These are phyloP conservation scores for Tringa solitaria DNA, from an alignment of 2,113 vertebrate genomes.

Conservation along the genomic window DNA sequence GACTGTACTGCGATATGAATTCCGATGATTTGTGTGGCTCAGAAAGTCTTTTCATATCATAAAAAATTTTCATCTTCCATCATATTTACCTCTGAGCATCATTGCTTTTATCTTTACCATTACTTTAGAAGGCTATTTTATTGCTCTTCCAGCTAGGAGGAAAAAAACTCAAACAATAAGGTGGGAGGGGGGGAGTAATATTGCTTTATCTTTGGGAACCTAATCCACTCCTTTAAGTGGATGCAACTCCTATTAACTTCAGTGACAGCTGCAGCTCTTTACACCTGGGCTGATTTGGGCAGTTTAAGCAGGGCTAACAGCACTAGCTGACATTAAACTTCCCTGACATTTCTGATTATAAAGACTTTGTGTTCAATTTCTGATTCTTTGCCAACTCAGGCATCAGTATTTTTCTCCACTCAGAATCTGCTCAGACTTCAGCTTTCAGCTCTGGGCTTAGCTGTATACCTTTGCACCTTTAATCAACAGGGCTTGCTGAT, in stretches of 20 bases:
- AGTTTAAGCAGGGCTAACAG: background rate
- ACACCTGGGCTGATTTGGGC: background rate
- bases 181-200: background rate
- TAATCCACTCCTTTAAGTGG: background rate
- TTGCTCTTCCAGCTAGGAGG: background rate
- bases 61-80: background rate
- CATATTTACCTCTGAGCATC: background rate
- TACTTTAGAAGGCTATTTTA: background rate
- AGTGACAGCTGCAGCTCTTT: background rate
- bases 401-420: background rate
- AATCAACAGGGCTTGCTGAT: background rate
- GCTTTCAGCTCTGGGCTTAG: background rate
- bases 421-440: background rate
- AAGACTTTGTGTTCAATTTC: background rate
- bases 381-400: background rate
- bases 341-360: background rate
- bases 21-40: background rate
- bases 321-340: background rate
- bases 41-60: background rate
- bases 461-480: background rate
- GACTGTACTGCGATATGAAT: background rate
- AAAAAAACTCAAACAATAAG: background rate
- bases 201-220: background rate
- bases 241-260: background rate
- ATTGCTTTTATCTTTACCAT: background rate